A percentile compares a stretch with the other conserved stretches of the same genome.
These are phyloP conservation scores for Euzetes globulus DNA, from an alignment of 2,888 invertebrate genomes.

Conservation along the genomic window DNA sequence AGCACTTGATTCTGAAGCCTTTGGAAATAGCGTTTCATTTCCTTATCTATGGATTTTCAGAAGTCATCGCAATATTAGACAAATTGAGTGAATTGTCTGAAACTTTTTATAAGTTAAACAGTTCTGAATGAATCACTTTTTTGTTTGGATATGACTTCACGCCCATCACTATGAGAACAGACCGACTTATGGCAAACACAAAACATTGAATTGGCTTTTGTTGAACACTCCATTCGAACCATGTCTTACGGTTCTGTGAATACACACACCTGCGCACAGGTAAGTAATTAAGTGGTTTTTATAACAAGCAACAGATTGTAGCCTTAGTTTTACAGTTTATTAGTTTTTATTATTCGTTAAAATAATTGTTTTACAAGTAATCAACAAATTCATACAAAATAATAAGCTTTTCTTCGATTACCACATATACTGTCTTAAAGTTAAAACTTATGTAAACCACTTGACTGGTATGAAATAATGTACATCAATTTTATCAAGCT, in stretches of 20 bases:
- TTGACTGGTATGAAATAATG: too few species aligned
- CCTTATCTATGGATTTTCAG: too few species aligned
- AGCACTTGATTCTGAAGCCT: too few species aligned
- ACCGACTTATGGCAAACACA: background rate
- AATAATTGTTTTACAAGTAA: background rate
- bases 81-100: background rate
- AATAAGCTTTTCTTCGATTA: background rate
- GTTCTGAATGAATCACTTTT: slow-evolving; percentile 5
- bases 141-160: background rate
- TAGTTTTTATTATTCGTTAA: background rate
- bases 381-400: background rate
- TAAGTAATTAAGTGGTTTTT: background rate
- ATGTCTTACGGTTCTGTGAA: background rate
- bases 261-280: slow-evolving; percentile 14
- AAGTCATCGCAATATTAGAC: background rate
- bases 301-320: slow-evolving; percentile 13
- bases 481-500: too few species aligned
- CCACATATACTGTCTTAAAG: too few species aligned
- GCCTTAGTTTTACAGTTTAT: background rate
- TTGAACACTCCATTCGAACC: background rate
- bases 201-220: background rate
- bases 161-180: slow-evolving; percentile 22
- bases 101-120: background rate
- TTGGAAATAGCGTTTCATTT: too few species aligned
- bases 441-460: too few species aligned